A percentile compares a stretch with the other conserved stretches of the same genome.
These are phyloP conservation scores for Eupithecia pulchellata DNA, from an alignment of 2,888 invertebrate genomes.

Conservation along the genomic window DNA sequence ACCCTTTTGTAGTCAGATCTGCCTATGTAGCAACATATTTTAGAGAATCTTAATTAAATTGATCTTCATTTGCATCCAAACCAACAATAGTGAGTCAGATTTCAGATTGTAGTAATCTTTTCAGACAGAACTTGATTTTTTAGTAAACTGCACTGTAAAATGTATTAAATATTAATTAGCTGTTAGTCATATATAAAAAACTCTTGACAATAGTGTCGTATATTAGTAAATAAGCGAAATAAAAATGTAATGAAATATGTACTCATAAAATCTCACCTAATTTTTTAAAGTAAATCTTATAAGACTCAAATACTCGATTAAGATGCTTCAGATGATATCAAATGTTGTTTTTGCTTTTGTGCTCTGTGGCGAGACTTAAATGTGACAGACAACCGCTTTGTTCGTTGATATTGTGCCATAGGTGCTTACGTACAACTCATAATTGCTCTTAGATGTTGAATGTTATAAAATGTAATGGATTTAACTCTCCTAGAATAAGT, in stretches of 20 bases:
- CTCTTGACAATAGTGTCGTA: background rate
- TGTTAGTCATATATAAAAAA: background rate
- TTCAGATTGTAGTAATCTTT: too few relatives aligned
- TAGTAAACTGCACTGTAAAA: background rate
- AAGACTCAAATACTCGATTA: background rate
- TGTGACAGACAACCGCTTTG: background rate
- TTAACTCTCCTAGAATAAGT: background rate
- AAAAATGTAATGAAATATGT: background rate
- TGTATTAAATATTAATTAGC: background rate
- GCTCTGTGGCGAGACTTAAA: background rate
- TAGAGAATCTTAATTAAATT: background rate
- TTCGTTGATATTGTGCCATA: background rate
- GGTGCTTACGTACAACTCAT: background rate
- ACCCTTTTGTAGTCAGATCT: background rate
- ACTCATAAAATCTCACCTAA: background rate
- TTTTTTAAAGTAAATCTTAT: background rate
- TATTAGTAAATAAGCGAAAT: background rate
- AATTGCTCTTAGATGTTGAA: background rate
- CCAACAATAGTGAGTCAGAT: background rate
- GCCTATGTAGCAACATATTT: background rate
- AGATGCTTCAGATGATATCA: background rate
- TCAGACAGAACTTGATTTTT: background rate
- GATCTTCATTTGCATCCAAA: background rate
- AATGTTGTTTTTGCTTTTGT: background rate
- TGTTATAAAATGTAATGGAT: conserved; percentile 6